Evolutionary conservation across 2,888 invertebrate genomes (phyloP), one percentile per base, ranked within the genome.

Genomic region (Callyntrura sp.): DNA sequence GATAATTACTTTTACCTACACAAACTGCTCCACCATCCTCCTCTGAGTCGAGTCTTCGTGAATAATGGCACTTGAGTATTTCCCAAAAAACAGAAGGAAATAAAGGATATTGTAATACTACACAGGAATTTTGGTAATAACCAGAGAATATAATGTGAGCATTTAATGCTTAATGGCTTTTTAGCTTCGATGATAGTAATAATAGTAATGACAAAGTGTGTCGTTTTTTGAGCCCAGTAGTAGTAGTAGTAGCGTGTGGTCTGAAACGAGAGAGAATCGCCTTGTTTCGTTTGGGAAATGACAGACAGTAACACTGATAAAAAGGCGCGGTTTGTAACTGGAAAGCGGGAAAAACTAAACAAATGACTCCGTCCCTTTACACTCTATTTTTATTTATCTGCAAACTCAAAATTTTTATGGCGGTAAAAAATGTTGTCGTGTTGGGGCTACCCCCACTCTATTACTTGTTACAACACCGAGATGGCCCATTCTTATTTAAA

Each of bases 301-400:
- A 88, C 88, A 88, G 73, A 78, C 84, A 76, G 62, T 84, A 78
- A 88, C 84, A 84, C 84, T 88, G 68, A 88, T 88, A 84, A 83
- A n/a, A n/a, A n/a, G 35, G 6, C 35, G 6, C 35, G 2, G 6
- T 2, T 4, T 35, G 6, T 35, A 35, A 6, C 35, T 35, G 6
- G 35, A 35, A 35, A 35, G 35, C 35, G 2, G 35, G 3, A 35
- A 35, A 35, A 35, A 35, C 35, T 6, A 35, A 35, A 35, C 35
- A 35, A 35, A 35, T 35, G 35, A 35, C 6, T 35, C 35, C 6
- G 35, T 35, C 35, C 35, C 6, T 35, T 35, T 35, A 35, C 35
- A 35, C 6, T 6, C 35, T 35, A 2, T 35, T 35, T 35, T 35
- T 35, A 35, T 35, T 35, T 35, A 35, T 35, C 35, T 6, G 2